Base-by-base conservation (phyloP, 2,888 invertebrate genomes). In the Melieria omissa region DNA sequence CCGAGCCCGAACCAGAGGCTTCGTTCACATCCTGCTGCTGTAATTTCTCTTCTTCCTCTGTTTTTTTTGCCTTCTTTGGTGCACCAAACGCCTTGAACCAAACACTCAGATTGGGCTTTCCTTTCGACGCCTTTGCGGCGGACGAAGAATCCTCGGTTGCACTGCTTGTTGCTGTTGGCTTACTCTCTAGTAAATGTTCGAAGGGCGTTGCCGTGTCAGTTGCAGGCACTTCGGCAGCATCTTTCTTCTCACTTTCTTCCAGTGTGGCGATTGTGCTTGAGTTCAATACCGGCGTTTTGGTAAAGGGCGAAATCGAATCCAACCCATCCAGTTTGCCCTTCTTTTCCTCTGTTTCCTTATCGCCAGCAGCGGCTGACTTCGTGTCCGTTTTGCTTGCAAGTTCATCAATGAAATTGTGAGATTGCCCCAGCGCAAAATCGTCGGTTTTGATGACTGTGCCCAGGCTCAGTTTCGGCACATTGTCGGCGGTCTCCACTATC, bases 51-150 rank as follows among this genome's bases (percentile, higher is more conserved):
- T 89, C 88, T 42, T 89, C 89, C 12, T 91, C 91, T 1, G 87
- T 82, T 83, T 92, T 93, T 83, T 93, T 93, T 62, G 89, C 84
- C 73, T 90, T 90, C 86, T 95, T 95, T 0, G 96, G 95, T 0
- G 93, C 93, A 9, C 96, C 95, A 83, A 96, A 96, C 0, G 96
- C 96, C 86, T 95, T 95, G 75, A 96, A 94, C 96, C 96, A 96
- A 45, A 95, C 96, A 83, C 95, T 95, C 70, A 95, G 88, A 87
- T 96, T 95, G 0, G 96, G 95, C 65, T 84, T 84, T 67, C 83
- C 82, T 62, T 78, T 78, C 8, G 74, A 14, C 7, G 71, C 62
- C 3, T 71, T 58, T 4, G 60, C 54, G 0, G 62, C 61, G 0
- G 72, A 29, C 1, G 74, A 71, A 29, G 29, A 29, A 29, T 29